Conservation (phyloP, 2,113 vertebrate genomes). For the Ciconia boyciana region DNA sequence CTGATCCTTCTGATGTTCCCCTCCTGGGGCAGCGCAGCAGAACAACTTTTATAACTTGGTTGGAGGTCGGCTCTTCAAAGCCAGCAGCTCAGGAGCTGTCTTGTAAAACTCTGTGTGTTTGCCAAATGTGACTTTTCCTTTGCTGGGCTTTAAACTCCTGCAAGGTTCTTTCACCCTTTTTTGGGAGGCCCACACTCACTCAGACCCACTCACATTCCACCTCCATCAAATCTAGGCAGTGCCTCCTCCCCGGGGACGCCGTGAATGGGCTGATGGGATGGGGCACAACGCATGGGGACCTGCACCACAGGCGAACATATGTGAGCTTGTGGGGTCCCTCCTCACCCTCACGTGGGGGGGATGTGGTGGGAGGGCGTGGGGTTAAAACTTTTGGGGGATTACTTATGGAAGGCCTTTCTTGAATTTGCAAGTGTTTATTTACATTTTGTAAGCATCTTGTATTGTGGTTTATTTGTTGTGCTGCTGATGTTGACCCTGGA, state of each 20-base stretch:
- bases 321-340: neutral
- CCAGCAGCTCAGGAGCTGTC: neutral
- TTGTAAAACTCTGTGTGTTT: neutral
- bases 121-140: neutral
- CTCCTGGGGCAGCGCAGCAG: neutral
- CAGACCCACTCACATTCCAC: neutral
- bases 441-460: neutral
- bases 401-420: neutral
- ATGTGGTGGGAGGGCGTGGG: neutral
- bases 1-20: neutral
- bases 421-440: neutral
- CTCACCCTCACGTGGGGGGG: rapidly evolving
- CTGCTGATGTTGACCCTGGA: neutral
- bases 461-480: neutral
- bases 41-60: slow-evolving; percentile 8
- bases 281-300: rapidly evolving
- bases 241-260: rapidly evolving
- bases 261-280: rapidly evolving
- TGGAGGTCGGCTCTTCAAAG: neutral
- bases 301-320: rapidly evolving
- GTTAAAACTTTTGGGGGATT: neutral
- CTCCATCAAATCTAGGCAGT: neutral
- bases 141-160: neutral
- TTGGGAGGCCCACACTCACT: neutral
- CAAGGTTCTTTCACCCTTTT: neutral